These are phyloP conservation scores for Rhodeus uyekii DNA, from an alignment of 2,797 vertebrate species.

Conservation along the genomic window DNA sequence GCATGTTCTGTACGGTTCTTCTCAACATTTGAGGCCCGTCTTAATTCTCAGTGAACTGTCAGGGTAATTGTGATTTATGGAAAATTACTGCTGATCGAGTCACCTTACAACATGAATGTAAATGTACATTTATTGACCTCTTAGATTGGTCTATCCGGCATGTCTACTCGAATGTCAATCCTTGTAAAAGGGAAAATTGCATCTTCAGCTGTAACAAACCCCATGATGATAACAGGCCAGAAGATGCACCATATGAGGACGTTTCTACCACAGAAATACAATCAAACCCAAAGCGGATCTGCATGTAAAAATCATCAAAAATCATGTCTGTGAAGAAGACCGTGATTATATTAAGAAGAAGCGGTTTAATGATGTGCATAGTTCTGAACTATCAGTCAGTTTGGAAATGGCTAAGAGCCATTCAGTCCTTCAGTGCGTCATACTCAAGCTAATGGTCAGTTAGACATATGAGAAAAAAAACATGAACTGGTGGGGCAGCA, in stretches of 20 bases:
- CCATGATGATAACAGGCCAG: neutral
- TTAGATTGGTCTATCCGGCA: neutral
- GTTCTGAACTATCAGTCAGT: constrained; percentile 35
- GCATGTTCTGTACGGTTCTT: neutral
- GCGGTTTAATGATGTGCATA: constrained; percentile 47
- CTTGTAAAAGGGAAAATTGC: constrained; percentile 28
- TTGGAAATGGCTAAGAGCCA: constrained; percentile 33
- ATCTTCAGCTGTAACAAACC: constrained; percentile 4
- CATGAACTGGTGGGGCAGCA: neutral
- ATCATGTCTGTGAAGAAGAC: constrained; percentile 12
- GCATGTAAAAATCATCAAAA: constrained; percentile 31
- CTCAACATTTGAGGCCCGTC: neutral
- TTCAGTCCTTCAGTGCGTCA: constrained; percentile 24
- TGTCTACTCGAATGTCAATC: neutral
- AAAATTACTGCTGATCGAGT: constrained; percentile 2
- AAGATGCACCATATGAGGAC: neutral
- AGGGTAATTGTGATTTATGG: neutral
- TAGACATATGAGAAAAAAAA: constrained; percentile 11
- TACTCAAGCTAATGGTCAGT: constrained; percentile 42
- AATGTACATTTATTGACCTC: constrained; percentile 22
- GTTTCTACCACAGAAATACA: neutral
- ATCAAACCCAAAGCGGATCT: neutral
- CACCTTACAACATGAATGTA: constrained; percentile 26
- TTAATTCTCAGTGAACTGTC: neutral
- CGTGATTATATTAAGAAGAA: constrained; percentile 41